These are phyloP conservation scores for Irena cyanogastra DNA, from an alignment of 2,113 vertebrate genomes.

Conservation along the genomic window DNA sequence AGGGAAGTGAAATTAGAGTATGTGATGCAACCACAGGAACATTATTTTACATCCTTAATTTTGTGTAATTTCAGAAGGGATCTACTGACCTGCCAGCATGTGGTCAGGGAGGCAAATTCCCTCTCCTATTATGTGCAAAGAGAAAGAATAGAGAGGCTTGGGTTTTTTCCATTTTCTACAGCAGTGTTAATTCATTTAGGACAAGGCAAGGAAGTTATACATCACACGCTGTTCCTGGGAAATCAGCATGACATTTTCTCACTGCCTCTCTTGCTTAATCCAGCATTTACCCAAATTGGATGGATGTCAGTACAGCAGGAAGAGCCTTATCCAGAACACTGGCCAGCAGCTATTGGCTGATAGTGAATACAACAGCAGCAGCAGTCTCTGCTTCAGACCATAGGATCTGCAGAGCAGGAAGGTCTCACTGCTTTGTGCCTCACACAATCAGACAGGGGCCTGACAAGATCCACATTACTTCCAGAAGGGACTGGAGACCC, in stretches of 20 bases:
- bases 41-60: background rate
- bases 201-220: background rate
- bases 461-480: background rate
- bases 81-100: background rate
- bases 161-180: background rate
- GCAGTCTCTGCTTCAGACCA: background rate
- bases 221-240: constrained; percentile 1
- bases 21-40: background rate
- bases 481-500: background rate
- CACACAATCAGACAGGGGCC: background rate
- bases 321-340: background rate
- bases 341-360: background rate
- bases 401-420: background rate
- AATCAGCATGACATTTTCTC: background rate
- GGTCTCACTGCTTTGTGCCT: background rate
- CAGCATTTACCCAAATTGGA: constrained; percentile 28
- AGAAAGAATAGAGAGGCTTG: background rate
- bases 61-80: background rate
- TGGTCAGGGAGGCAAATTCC: background rate
- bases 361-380: background rate
- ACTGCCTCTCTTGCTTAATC: background rate
- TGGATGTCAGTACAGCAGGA: background rate
- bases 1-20: background rate
- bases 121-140: background rate
- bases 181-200: background rate